A percentile compares a stretch with the other conserved stretches of the same genome.
Evolutionary conservation across 2,797 vertebrate genomes (phyloP).

Genomic region (Rhinoraja longicauda): DNA sequence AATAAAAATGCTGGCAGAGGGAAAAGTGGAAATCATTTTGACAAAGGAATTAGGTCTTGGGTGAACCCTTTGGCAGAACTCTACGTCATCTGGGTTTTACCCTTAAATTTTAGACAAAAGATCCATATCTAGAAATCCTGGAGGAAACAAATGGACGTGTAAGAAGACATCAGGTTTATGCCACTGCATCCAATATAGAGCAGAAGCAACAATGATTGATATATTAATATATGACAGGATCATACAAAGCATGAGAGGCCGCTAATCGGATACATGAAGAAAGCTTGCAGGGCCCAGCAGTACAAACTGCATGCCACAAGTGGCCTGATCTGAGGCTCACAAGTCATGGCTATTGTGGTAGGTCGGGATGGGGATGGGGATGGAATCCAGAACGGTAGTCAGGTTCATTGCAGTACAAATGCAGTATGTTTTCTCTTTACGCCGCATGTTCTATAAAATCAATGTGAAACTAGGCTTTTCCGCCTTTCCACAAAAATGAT

Average conservation of each 20-base stretch:
- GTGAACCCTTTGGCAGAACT: constrained; percentile 36
- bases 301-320: constrained; percentile 18
- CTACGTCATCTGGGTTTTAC: constrained; percentile 31
- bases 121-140: constrained; percentile 21
- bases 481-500: background rate
- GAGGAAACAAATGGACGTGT: constrained; percentile 15
- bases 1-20: constrained; percentile 38
- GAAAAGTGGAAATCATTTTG: constrained; percentile 38
- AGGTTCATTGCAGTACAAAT: background rate
- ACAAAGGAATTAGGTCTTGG: constrained; percentile 38
- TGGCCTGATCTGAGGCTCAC: constrained; percentile 1
- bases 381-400: background rate
- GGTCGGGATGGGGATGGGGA: background rate
- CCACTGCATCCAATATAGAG: background rate
- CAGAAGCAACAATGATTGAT: background rate
- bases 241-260: background rate
- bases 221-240: constrained; percentile 21
- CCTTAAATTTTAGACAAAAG: constrained; percentile 35
- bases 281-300: background rate
- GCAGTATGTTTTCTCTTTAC: background rate
- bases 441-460: background rate
- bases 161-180: background rate
- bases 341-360: background rate
- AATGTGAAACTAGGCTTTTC: background rate
- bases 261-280: constrained; percentile 4